Percentiles rank a stretch among this genome's conserved stretches.
These are phyloP conservation scores for Cacatua alba DNA, from an alignment of 2,113 vertebrate species.

Conservation along the genomic window DNA sequence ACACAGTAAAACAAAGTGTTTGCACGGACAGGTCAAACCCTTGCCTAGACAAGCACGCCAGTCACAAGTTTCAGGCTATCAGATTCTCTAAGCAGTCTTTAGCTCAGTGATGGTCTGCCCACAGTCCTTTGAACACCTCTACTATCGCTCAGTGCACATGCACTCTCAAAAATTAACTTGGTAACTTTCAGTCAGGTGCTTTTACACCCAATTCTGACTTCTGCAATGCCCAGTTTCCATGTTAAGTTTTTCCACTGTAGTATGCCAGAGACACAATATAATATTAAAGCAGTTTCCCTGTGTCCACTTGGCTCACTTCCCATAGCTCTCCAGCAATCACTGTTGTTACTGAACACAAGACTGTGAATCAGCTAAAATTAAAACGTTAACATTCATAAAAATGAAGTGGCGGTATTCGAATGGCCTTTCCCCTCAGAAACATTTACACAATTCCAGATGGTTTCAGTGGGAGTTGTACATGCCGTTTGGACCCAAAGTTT, in stretches of 20 bases:
- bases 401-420: not conserved
- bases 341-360: not conserved
- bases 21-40: not conserved
- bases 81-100: not conserved
- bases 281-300: slow-evolving; percentile 62
- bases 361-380: slow-evolving; percentile 43
- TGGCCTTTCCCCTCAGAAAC: not conserved
- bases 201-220: slow-evolving; percentile 31
- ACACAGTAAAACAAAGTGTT: not conserved
- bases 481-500: not conserved
- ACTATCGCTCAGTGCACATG: not conserved
- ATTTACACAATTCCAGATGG: not conserved
- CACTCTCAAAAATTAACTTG: not conserved
- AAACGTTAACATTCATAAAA: slow-evolving; percentile 35
- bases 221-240: slow-evolving; percentile 18
- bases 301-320: slow-evolving; percentile 48
- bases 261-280: slow-evolving; percentile 49
- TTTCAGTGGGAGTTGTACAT: not conserved
- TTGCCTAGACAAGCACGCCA: not conserved
- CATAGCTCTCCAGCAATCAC: slow-evolving; percentile 41
- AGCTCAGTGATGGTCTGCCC: not conserved
- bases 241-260: slow-evolving; percentile 48
- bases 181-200: slow-evolving; percentile 21
- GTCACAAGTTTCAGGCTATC: not conserved
- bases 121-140: not conserved